A percentile compares a stretch with the other conserved stretches of the same genome.
These are phyloP conservation scores for Muraenolepis orangiensis DNA, from an alignment of 2,797 vertebrate genomes.

Conservation along the genomic window DNA sequence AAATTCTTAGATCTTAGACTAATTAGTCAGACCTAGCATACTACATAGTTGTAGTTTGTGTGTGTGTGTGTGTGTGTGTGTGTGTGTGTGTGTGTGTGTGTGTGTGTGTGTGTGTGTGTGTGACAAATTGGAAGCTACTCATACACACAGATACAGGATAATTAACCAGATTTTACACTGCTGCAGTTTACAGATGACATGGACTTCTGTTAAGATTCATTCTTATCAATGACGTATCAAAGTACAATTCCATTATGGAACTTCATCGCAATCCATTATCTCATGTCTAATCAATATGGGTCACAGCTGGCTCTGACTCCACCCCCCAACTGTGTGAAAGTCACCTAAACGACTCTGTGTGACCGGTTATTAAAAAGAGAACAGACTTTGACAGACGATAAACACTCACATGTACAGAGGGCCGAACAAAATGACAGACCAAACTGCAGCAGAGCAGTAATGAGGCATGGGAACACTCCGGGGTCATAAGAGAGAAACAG, in stretches of 20 bases:
- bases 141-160: too few relatives aligned
- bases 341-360: neutral
- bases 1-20: too few relatives aligned
- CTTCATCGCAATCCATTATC: too few relatives aligned
- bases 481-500: neutral
- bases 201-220: too few relatives aligned
- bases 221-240: too few relatives aligned
- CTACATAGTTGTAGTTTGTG: too few relatives aligned
- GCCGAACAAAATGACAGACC: neutral
- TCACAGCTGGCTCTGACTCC: neutral
- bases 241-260: too few relatives aligned
- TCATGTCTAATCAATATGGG: too few relatives aligned
- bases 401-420: neutral
- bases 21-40: too few relatives aligned
- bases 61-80: conserved; percentile 48
- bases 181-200: too few relatives aligned
- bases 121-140: too few relatives aligned
- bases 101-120: neutral
- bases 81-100: neutral
- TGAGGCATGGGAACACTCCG: neutral
- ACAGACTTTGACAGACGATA: neutral
- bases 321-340: neutral
- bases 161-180: too few relatives aligned
- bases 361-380: neutral
- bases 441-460: neutral